Conservation (phyloP, 2,797 vertebrate genomes). For the Diglossa cyanea region DNA sequence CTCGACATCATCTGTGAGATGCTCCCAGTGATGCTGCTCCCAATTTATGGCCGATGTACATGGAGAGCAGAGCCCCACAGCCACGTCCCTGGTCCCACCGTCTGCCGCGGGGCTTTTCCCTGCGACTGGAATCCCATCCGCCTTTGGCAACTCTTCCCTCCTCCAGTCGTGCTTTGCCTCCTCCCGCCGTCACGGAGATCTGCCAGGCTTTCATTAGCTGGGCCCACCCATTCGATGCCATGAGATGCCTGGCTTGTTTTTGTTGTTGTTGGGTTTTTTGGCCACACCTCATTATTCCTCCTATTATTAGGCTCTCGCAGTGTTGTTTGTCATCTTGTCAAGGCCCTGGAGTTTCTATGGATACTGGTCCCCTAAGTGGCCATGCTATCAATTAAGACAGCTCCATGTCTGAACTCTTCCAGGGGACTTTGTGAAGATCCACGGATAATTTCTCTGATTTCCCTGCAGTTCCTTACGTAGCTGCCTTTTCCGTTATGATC, state of each 20-base stretch:
- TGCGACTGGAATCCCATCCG: background rate
- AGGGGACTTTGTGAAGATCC: background rate
- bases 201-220: background rate
- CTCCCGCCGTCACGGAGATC: background rate
- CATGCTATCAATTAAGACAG: conserved; percentile 70
- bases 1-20: accelerated
- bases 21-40: background rate
- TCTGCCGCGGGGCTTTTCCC: background rate
- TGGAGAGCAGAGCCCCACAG: background rate
- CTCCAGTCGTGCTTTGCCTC: background rate
- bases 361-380: conserved; percentile 76
- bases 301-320: conserved; percentile 22
- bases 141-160: accelerated
- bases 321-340: conserved; percentile 77
- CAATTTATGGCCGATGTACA: background rate
- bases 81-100: background rate
- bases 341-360: conserved; percentile 83
- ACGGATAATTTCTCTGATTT: background rate
- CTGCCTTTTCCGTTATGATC: background rate
- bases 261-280: background rate
- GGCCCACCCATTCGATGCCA: background rate
- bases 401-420: conserved; percentile 2
- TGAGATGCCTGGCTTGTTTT: background rate
- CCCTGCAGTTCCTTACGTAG: background rate
- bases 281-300: conserved; percentile 36